Base-by-base conservation (phyloP, 2,797 vertebrate genomes). In the Onychomys leucogaster region DNA sequence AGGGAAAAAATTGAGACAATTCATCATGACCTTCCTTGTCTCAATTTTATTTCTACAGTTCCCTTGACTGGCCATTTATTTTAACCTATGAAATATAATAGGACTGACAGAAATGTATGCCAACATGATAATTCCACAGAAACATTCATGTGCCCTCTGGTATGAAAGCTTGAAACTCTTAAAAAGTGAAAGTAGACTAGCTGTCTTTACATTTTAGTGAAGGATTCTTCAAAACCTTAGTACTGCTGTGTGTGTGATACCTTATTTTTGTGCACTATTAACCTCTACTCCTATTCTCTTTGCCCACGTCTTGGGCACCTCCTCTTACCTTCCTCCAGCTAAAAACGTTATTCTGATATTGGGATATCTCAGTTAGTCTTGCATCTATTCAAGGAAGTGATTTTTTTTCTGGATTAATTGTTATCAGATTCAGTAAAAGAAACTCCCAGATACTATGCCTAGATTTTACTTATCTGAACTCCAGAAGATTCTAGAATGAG, bases 311-410 rank as follows among this genome's bases (percentile, higher is more conserved):
- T 75, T 43, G 0, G 43, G 61, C 17, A 55, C 23, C 10, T 63
- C 4, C 19, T 55, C 6, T 57, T 13, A 0, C 1, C 1, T 65
- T 6, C 11, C 2, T 63, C 23, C 17, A 84, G 12, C 4, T 52
- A 43, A 86, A 29, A 34, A 63, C 67, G 57, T 65, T 21, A 67
- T 43, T 94, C 29, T 77, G 23, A 61, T 2, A 27, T 55, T 65
- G 76, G 67, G 14, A 3, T 5, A 71, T 67, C 21, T 89, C 25
- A 23, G 3, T 73, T 77, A 46, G 37, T 69, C 16, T n/a, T 88
- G 25, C 85, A 57, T 80, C 73, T 46, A 0, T 89, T 90, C 81
- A 94, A 90, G 57, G 8, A 7, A 55, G 17, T 57, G 1, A 55
- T 34, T 14, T 55, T 2, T 2, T 2, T 71, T 89, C 52, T 82